Percentiles rank a stretch among this genome's conserved stretches.
Conservation (phyloP, 1,140 invertebrate species). For the Palaemon carinicauda region DNA sequence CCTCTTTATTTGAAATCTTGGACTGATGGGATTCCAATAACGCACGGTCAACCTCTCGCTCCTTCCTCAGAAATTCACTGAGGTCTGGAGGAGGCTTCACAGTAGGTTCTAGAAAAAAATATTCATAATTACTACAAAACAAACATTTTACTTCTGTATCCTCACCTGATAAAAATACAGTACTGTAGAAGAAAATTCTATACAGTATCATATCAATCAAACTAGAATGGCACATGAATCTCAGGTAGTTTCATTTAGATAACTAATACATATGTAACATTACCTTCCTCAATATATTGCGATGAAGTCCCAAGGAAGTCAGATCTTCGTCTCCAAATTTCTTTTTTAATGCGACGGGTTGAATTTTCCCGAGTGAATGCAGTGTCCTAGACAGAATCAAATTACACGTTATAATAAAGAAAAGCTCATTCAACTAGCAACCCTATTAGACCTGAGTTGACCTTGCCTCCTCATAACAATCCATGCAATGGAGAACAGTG, state of each 20-base stretch:
- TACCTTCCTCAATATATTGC: conserved; percentile 65
- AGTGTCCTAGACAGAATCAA: conserved; percentile 7
- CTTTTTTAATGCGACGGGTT: conserved; percentile 85
- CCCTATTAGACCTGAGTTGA: neutral
- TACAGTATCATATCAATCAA: no score
- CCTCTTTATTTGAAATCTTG: conserved; percentile 17
- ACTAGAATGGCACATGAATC: no score
- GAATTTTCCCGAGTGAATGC: conserved; percentile 70
- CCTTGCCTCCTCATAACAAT: neutral
- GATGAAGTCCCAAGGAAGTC: conserved; percentile 79
- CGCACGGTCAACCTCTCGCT: conserved; percentile 73
- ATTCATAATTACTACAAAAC: conserved; percentile 71
- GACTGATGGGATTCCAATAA: conserved; percentile 6
- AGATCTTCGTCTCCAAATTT: conserved; percentile 82
- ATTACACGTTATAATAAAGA: neutral
- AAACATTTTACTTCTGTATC: no score
- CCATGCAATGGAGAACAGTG: neutral
- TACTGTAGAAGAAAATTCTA: no score
- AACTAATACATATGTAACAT: no score
- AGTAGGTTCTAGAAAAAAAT: conserved; percentile 66
- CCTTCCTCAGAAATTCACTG: conserved; percentile 79
- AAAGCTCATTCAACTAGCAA: neutral
- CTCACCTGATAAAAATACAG: no score
- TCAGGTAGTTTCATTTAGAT: no score
- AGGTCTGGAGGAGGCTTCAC: conserved; percentile 81